Percentiles rank a stretch among this genome's conserved stretches.
Evolutionary conservation across 2,888 invertebrate genomes (phyloP).

Genomic region (Drosophila mayaguana): DNA sequence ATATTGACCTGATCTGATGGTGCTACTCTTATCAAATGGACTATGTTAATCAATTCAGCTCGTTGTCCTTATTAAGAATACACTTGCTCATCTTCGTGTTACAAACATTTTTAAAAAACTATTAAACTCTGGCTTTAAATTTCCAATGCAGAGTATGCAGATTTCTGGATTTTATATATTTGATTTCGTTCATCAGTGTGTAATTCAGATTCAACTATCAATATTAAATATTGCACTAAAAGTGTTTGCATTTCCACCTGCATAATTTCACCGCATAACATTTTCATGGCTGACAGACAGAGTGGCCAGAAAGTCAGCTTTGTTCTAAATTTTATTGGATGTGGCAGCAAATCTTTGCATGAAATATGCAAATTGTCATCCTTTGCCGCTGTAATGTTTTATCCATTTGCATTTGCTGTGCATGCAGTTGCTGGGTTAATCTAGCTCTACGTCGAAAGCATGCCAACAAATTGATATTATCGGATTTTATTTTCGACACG

Average conservation of each 20-base stretch:
- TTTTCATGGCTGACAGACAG: neutral
- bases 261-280: constrained; percentile 6
- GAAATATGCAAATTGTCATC: constrained; percentile 1
- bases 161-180: neutral
- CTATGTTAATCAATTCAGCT: too few species aligned
- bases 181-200: neutral
- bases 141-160: neutral
- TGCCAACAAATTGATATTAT: constrained; percentile 42
- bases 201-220: neutral
- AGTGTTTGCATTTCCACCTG: neutral
- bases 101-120: too few species aligned
- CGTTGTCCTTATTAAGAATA: too few species aligned
- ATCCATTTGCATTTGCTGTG: neutral
- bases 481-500: constrained; percentile 23
- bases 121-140: fast-evolving
- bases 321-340: neutral
- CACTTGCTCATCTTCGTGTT: too few species aligned
- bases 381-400: neutral
- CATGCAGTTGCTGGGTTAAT: constrained; percentile 17
- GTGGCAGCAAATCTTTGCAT: neutral
- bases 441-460: constrained; percentile 4
- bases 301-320: neutral
- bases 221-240: neutral
- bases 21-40: too few species aligned
- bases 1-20: too few species aligned